A percentile compares a stretch with the other conserved stretches of the same genome.
These are phyloP conservation scores for Mesembrinibis cayennensis DNA, from an alignment of 2,113 vertebrate genomes.

Conservation along the genomic window DNA sequence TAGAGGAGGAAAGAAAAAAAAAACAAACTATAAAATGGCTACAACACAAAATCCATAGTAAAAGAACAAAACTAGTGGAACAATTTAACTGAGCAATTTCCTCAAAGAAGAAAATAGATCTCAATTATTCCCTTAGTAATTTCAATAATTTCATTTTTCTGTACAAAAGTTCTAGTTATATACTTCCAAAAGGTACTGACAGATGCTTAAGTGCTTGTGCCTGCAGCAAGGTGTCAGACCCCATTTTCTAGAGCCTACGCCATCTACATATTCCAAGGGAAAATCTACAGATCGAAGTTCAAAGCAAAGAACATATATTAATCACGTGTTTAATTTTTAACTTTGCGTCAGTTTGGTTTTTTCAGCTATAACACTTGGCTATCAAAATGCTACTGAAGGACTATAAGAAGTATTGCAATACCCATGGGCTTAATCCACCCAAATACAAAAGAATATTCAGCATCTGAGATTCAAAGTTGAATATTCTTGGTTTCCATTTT, in stretches of 20 bases:
- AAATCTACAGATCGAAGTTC: neutral
- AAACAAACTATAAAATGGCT: neutral
- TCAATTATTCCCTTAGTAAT: neutral
- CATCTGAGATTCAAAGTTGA: neutral
- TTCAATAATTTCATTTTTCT: neutral
- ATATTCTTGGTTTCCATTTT: neutral
- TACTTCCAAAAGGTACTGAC: neutral
- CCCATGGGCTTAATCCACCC: neutral
- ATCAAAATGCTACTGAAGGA: neutral
- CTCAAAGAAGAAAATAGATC: neutral
- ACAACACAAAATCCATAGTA: neutral
- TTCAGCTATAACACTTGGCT: neutral
- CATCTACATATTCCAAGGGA: neutral
- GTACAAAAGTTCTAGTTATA: neutral
- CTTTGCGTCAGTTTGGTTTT: neutral
- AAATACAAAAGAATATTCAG: neutral
- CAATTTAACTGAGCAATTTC: neutral
- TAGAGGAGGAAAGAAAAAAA: slow-evolving; percentile 49
- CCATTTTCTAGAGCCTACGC: neutral
- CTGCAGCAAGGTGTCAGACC: neutral
- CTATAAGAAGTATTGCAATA: neutral
- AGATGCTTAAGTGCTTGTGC: neutral
- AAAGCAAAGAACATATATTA: neutral
- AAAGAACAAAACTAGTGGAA: neutral
- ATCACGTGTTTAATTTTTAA: neutral